phyloP scores from a whole-genome alignment of 2,797 vertebrate genomes.

The Orestias chungarensis region DNA sequence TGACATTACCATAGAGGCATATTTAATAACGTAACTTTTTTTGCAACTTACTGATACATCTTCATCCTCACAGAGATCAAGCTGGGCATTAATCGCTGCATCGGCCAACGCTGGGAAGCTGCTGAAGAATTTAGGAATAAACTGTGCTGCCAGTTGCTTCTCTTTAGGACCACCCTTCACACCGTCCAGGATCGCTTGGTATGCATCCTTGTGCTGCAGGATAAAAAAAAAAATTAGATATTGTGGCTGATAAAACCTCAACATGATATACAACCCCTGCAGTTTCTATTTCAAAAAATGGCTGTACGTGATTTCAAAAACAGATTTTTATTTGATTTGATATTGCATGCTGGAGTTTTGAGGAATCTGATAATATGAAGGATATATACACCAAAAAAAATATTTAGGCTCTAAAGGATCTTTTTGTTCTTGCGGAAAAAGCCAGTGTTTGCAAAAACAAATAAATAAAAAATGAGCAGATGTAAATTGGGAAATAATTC shows the following conservation, averaged over 20 bases:
- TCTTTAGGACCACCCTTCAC: constrained; percentile 97
- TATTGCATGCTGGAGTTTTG: not conserved
- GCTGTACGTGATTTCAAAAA: not conserved
- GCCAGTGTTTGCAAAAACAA: not conserved
- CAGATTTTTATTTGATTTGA: not conserved
- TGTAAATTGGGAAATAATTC: not conserved
- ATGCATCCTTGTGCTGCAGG: constrained; percentile 94
- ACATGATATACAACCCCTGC: not conserved
- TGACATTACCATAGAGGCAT: not conserved
- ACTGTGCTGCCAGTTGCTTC: constrained; percentile 96
- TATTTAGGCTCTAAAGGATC: not conserved
- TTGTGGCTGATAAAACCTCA: not conserved
- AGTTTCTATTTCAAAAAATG: not conserved
- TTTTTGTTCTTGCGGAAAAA: not conserved
- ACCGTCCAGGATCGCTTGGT: constrained; percentile 93
- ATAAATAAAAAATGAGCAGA: not conserved
- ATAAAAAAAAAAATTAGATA: not conserved
- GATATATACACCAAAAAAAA: not conserved
- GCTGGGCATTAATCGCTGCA: constrained; percentile 95
- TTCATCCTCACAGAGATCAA: constrained; percentile 98
- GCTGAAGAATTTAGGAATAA: constrained; percentile 98
- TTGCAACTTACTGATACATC: constrained; percentile 92
- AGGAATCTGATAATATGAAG: not conserved
- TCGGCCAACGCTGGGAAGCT: constrained; percentile 96
- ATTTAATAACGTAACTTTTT: not conserved